These are phyloP conservation scores for Trinorchestia longiramus DNA, from an alignment of 1,140 invertebrate genomes.

Conservation along the genomic window DNA sequence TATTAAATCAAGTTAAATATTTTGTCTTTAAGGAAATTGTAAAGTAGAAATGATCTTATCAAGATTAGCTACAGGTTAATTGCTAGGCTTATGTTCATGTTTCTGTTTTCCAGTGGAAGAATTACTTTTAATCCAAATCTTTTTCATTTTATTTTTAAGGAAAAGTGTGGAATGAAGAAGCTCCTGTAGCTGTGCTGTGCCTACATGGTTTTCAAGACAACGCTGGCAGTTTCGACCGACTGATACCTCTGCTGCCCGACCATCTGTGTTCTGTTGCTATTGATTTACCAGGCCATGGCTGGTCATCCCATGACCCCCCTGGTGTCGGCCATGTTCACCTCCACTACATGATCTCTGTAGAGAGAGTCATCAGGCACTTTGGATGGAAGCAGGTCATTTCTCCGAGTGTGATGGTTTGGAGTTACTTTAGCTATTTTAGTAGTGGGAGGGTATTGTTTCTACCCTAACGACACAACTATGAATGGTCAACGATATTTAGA, in stretches of 20 bases:
- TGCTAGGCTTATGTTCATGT: too few relatives aligned
- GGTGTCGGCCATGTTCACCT: conserved; percentile 83
- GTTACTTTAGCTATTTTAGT: too few relatives aligned
- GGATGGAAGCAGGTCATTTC: conserved; percentile 80
- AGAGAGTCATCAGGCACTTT: conserved; percentile 82
- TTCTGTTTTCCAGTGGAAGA: too few relatives aligned
- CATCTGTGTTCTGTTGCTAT: conserved; percentile 77
- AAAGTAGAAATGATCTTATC: too few relatives aligned
- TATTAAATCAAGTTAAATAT: too few relatives aligned
- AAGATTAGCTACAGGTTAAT: too few relatives aligned
- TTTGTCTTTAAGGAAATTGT: too few relatives aligned
- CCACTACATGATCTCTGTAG: conserved; percentile 77
- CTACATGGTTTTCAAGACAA: conserved; percentile 90
- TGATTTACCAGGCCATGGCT: conserved; percentile 81
- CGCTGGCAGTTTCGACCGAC: conserved; percentile 83
- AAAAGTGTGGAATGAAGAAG: conserved; percentile 17
- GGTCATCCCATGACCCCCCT: conserved; percentile 81
- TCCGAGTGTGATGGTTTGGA: too few relatives aligned
- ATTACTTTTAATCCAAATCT: too few relatives aligned
- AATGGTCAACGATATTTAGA: too few relatives aligned
- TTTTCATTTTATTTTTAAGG: neutral
- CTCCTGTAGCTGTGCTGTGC: conserved; percentile 19
- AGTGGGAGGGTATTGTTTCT: too few relatives aligned
- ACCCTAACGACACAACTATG: too few relatives aligned
- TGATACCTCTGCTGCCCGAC: conserved; percentile 79